Evolutionary conservation across 2,888 invertebrate genomes (phyloP), one percentile per base, ranked within the genome.

Genomic region (Bombylius major): DNA sequence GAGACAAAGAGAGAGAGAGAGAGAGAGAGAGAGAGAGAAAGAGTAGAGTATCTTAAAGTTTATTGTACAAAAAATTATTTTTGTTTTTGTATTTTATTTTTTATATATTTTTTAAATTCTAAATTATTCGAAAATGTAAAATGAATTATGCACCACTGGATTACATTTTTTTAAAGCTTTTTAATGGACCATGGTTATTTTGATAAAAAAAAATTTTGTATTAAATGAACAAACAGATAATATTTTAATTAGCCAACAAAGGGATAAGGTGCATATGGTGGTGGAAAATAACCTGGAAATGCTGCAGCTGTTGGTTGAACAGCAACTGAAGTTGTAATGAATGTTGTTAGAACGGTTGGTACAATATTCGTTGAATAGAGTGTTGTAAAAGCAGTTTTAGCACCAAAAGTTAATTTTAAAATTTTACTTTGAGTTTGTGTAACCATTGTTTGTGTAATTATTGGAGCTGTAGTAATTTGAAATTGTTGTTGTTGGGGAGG

Each of bases 371-470:
- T 90, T 4, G 88, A 87, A 70, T 83, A 90, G 57, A 93, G 77
- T 3, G 91, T 92, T 8, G 92, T 92, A 69, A 87, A 87, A 1
- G 90, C 84, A 1, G 91, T 91, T 71, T 89, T 89, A 42, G 92
- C 91, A n/a, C 92, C 91, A 69, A 92, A 92, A 12, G 90, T 91
- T 62, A 92, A 75, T 72, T 91, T 90, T 59, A 92, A 75, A 53
- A 91, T 77, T 74, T 89, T 86, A 64, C 90, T 89, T 60, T 87
- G 82, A 0, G 89, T 89, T 61, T 86, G 80, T 2, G 86, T 87
- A 13, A 89, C 81, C 64, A 87, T 76, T 0, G 89, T 89, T 66
- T 87, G 88, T 58, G 87, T 81, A 33, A 91, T 79, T n/a, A 89
- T 77, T 0, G 89, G 89, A 0, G 89, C 86, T 11, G 88, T 88